Evolutionary conservation across 2,888 invertebrate genomes (phyloP).

Genomic region (Tubulanus polymorphus): DNA sequence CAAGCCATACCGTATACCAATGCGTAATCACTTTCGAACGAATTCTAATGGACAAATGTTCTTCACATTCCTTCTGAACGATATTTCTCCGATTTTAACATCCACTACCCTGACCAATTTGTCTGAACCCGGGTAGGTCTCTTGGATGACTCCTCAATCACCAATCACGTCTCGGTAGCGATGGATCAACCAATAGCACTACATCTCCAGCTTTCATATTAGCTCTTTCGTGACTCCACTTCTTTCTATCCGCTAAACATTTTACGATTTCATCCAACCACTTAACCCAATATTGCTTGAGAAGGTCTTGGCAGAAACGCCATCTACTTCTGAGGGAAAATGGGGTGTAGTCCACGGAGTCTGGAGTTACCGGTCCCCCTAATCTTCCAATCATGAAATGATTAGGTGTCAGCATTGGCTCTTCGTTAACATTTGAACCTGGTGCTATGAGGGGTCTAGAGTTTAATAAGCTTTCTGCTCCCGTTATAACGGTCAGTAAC

Average conservation of each 20-base stretch:
- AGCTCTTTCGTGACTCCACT: neutral
- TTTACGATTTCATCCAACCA: neutral
- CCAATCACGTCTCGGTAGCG: neutral
- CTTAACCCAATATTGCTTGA: neutral
- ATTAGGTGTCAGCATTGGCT: slow-evolving; percentile 17
- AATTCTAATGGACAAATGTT: neutral
- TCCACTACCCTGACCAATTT: neutral
- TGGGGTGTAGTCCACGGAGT: neutral
- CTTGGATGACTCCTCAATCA: neutral
- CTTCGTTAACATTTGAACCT: neutral
- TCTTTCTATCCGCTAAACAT: neutral
- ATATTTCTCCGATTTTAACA: neutral
- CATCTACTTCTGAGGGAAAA: slow-evolving; percentile 6
- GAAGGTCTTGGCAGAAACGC: neutral
- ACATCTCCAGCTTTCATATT: neutral
- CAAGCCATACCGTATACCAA: no score
- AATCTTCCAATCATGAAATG: slow-evolving; percentile 23
- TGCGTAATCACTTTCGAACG: no score
- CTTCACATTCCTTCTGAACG: neutral
- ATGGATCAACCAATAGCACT: neutral
- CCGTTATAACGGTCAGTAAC: slow-evolving; percentile 18
- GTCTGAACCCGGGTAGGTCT: neutral
- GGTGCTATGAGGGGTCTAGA: slow-evolving; percentile 18
- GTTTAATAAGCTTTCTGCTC: slow-evolving; percentile 15
- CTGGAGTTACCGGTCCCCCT: slow-evolving; percentile 14